These are phyloP conservation scores for Baryphthengus martii DNA, from an alignment of 2,113 vertebrate species.

Conservation along the genomic window DNA sequence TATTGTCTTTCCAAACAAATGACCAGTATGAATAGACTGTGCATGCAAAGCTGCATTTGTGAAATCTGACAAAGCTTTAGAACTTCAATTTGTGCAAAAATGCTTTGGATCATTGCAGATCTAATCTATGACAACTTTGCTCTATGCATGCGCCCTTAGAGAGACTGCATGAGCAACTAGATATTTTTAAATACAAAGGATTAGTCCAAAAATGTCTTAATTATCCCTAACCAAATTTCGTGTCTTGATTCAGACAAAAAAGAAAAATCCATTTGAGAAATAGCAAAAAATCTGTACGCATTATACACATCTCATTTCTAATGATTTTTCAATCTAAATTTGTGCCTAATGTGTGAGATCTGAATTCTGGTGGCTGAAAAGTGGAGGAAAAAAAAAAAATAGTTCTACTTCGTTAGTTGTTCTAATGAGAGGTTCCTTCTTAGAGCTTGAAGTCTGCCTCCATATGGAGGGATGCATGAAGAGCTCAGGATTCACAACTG, in stretches of 20 bases:
- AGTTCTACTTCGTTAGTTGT: neutral
- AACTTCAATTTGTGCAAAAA: constrained; percentile 39
- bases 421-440: neutral
- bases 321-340: constrained; percentile 18
- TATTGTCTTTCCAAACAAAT: constrained; percentile 64
- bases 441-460: neutral
- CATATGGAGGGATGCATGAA: neutral
- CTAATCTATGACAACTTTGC: constrained; percentile 16
- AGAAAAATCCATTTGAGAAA: constrained; percentile 54
- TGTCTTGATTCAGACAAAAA: constrained; percentile 49
- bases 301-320: constrained; percentile 31
- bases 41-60: constrained; percentile 67
- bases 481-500: neutral
- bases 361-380: neutral
- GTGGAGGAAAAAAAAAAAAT: neutral
- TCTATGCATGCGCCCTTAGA: constrained; percentile 56
- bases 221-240: constrained; percentile 20
- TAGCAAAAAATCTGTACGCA: neutral
- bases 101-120: constrained; percentile 19
- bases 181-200: constrained; percentile 34
- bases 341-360: neutral
- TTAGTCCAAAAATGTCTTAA: constrained; percentile 50
- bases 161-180: constrained; percentile 65
- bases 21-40: constrained; percentile 25
- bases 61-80: constrained; percentile 32